These are phyloP conservation scores for Electrona antarctica DNA, from an alignment of 2,113 vertebrate genomes.

Conservation along the genomic window DNA sequence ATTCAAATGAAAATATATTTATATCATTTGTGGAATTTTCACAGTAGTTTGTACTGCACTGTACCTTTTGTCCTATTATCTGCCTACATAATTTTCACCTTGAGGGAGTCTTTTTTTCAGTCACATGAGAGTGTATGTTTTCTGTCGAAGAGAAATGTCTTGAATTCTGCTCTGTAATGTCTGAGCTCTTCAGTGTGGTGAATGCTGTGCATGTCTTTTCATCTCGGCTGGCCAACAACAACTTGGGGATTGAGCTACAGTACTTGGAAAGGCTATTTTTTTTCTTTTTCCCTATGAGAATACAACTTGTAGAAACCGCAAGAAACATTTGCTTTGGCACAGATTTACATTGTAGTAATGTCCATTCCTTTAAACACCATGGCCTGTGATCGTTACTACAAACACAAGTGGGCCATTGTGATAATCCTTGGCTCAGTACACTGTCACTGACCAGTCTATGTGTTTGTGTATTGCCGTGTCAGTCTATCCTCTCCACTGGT, in stretches of 20 bases:
- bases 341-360: constrained; percentile 79
- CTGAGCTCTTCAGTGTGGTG: constrained; percentile 62
- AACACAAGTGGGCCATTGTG: constrained; percentile 75
- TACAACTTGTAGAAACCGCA: constrained; percentile 83
- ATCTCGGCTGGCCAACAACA: constrained; percentile 71
- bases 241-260: constrained; percentile 67
- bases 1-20: constrained; percentile 84
- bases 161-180: constrained; percentile 62
- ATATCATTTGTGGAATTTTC: constrained; percentile 81
- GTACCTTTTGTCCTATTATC: constrained; percentile 77
- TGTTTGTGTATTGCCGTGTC: constrained; percentile 72
- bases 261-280: constrained; percentile 79
- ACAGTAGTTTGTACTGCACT: constrained; percentile 80
- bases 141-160: constrained; percentile 70
- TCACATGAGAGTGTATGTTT: constrained; percentile 68
- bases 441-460: constrained; percentile 73
- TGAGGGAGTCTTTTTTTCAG: constrained; percentile 68
- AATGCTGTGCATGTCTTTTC: constrained; percentile 71
- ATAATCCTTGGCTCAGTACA: constrained; percentile 76
- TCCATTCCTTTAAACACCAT: constrained; percentile 72
- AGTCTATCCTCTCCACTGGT: constrained; percentile 71
- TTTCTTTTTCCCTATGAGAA: constrained; percentile 64
- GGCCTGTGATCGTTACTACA: constrained; percentile 73
- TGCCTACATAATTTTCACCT: constrained; percentile 73
- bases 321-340: constrained; percentile 85